Conservation (phyloP, 2,113 vertebrate genomes). For the Dasyornis broadbenti region DNA sequence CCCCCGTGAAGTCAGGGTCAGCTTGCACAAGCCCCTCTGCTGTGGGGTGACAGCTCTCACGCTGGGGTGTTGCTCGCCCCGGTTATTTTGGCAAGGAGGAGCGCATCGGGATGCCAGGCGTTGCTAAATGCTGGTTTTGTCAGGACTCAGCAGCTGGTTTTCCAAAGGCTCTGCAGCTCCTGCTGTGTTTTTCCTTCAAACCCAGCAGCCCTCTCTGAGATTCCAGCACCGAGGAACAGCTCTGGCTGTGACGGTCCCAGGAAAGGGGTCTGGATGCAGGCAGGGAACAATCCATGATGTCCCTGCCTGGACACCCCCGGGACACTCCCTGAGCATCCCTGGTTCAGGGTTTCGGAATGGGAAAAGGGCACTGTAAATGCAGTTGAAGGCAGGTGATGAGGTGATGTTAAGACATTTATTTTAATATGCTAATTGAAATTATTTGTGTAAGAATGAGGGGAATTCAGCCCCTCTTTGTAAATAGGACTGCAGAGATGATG, state of each 20-base stretch:
- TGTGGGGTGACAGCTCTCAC: neutral
- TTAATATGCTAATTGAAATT: neutral
- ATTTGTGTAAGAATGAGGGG: neutral
- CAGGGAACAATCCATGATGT: neutral
- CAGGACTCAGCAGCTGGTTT: neutral
- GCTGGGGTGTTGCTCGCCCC: neutral
- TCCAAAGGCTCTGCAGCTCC: neutral
- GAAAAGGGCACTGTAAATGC: neutral
- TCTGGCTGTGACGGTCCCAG: neutral
- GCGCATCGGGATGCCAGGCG: accelerated
- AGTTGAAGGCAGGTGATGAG: neutral
- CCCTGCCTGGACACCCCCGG: neutral
- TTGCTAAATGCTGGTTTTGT: neutral
- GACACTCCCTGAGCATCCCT: neutral
- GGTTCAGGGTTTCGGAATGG: neutral
- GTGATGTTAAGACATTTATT: neutral
- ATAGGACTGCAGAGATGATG: accelerated
- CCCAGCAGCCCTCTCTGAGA: neutral
- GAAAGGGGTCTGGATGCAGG: accelerated
- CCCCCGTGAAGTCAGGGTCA: accelerated
- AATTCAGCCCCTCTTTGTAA: neutral
- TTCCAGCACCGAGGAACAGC: neutral
- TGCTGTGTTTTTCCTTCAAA: neutral
- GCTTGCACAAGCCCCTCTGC: neutral
- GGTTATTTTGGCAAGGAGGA: neutral